A percentile compares a stretch with the other conserved stretches of the same genome.
Evolutionary conservation across 1,140 invertebrate genomes (phyloP).

Genomic region (Heterodera schachtii): DNA sequence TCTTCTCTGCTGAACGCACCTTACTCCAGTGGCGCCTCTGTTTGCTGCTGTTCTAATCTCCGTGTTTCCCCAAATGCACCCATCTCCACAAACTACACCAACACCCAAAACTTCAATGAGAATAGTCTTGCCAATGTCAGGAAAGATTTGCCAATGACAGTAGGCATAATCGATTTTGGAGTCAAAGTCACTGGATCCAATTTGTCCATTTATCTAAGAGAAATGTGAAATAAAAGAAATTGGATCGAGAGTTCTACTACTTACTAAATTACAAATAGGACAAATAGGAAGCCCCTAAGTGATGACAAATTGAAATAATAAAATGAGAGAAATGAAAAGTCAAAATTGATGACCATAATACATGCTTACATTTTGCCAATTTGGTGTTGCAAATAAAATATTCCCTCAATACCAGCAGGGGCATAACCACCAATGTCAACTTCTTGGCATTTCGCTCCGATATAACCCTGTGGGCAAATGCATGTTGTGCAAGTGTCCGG

Average conservation of each 20-base stretch:
- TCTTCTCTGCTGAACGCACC: background rate
- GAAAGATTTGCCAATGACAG: conserved; percentile 23
- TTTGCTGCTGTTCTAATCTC: conserved; percentile 6
- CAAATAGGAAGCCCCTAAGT: too few species aligned
- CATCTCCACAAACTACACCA: conserved; percentile 12
- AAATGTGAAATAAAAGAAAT: background rate
- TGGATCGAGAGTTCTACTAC: background rate
- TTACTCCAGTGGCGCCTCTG: background rate
- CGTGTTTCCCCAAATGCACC: conserved; percentile 16
- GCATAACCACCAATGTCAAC: background rate
- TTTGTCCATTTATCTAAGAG: background rate
- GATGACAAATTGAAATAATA: too few species aligned
- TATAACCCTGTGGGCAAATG: conserved; percentile 30
- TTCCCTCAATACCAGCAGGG: background rate
- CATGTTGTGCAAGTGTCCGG: conserved; percentile 20
- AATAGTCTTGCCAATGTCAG: background rate
- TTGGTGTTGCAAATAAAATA: too few species aligned
- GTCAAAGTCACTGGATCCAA: conserved; percentile 1
- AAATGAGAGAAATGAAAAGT: too few species aligned
- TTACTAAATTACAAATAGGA: too few species aligned
- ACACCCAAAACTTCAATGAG: conserved; percentile 21
- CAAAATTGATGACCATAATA: too few species aligned
- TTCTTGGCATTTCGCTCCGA: conserved; percentile 14
- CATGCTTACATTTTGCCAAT: too few species aligned
- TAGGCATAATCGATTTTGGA: conserved; percentile 12